Evolutionary conservation across 1,140 invertebrate species (phyloP).

Genomic region (Tribolium castaneum): DNA sequence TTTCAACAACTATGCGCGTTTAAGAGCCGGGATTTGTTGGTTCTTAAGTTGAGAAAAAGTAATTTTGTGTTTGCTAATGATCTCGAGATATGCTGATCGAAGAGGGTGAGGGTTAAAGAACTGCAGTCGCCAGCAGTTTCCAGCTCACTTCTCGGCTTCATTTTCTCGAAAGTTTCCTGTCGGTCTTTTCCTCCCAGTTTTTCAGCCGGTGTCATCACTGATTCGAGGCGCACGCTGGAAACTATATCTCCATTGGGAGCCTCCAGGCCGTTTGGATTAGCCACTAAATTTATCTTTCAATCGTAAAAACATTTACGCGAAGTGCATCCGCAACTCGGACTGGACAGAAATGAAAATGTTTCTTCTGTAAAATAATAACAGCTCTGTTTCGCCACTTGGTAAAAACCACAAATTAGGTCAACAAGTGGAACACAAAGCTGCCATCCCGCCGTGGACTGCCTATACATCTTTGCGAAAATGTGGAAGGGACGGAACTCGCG

Average conservation of each 20-base stretch:
- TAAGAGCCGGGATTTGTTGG: not conserved
- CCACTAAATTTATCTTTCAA: conserved; percentile 53
- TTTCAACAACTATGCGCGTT: too few relatives aligned
- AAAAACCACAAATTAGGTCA: conserved; percentile 34
- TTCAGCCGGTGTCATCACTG: conserved; percentile 37
- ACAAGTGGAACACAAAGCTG: conserved; percentile 12
- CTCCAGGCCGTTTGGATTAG: conserved; percentile 49
- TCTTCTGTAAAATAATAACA: too few relatives aligned
- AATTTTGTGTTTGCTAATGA: conserved; percentile 19
- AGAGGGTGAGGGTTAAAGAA: conserved; percentile 26
- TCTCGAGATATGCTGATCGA: conserved; percentile 34
- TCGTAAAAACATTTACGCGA: conserved; percentile 50
- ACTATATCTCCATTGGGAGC: conserved; percentile 47
- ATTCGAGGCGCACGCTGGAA: conserved; percentile 39
- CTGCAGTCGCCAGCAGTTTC: conserved; percentile 45
- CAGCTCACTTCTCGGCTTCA: conserved; percentile 35
- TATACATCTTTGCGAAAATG: not conserved
- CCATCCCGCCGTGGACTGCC: not conserved
- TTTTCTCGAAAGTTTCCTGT: conserved; percentile 37
- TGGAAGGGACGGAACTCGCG: conserved; percentile 1
- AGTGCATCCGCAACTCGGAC: conserved; percentile 12
- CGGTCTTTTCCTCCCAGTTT: conserved; percentile 20
- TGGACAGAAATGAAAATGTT: too few relatives aligned
- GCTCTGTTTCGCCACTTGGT: not conserved
- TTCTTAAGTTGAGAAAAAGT: not conserved